Evolutionary conservation across 2,113 vertebrate genomes (phyloP).

Genomic region (Dasypus novemcinctus): DNA sequence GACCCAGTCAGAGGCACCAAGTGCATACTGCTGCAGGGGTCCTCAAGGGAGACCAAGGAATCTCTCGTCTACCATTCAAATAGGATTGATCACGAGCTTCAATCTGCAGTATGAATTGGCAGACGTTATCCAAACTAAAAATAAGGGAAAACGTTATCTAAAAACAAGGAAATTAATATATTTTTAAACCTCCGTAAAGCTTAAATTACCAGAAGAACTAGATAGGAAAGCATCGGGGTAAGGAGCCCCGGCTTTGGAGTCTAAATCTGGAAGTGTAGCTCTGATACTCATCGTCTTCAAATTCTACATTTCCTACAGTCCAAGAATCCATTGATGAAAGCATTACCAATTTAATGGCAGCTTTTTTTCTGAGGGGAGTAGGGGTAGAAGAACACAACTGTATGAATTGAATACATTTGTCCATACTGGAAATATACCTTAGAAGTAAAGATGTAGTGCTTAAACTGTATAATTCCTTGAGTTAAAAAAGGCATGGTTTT

Average conservation of each 20-base stretch:
- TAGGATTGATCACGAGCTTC: not conserved
- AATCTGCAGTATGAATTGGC: not conserved
- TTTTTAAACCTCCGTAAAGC: not conserved
- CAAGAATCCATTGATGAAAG: not conserved
- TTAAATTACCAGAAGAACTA: not conserved
- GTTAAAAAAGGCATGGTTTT: not conserved
- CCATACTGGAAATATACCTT: not conserved
- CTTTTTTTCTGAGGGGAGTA: not conserved
- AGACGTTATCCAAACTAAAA: not conserved
- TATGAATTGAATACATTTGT: not conserved
- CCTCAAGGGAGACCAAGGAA: not conserved
- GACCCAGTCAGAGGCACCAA: accelerated
- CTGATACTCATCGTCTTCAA: not conserved
- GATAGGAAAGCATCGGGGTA: not conserved
- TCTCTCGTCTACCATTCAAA: not conserved
- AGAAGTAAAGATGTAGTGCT: not conserved
- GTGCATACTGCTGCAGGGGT: not conserved
- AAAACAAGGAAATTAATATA: not conserved
- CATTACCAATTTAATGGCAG: not conserved
- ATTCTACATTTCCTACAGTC: not conserved
- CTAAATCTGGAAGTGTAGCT: too few relatives aligned
- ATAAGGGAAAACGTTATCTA: not conserved
- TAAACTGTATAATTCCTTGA: not conserved
- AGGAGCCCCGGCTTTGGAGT: accelerated
- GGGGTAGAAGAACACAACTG: not conserved